Evolutionary conservation across 2,888 invertebrate genomes (phyloP).

Genomic region (Philereme vetulata): DNA sequence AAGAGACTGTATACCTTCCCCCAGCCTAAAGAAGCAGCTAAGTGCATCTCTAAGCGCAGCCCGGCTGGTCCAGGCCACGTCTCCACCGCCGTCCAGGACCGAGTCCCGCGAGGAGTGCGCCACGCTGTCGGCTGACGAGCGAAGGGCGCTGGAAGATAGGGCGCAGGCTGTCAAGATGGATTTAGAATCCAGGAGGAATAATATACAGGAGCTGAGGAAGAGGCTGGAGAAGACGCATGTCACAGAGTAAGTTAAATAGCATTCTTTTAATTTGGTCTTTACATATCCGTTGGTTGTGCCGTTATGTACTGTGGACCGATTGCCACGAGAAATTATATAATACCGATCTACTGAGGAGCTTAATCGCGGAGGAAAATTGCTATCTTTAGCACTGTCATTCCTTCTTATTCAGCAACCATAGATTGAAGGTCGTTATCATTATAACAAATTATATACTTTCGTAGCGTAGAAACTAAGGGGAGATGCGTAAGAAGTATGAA

Average conservation of each 20-base stretch:
- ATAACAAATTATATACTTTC: no score
- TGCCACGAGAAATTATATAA: not conserved
- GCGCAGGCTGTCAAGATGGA: conserved; percentile 83
- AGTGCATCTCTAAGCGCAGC: conserved; percentile 85
- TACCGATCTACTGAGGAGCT: no score
- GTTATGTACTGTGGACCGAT: not conserved
- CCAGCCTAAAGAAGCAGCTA: conserved; percentile 86
- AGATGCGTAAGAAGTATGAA: no score
- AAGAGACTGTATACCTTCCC: not conserved
- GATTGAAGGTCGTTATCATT: no score
- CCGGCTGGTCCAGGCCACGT: conserved; percentile 67
- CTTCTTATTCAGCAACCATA: not conserved
- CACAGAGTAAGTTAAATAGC: conserved; percentile 95
- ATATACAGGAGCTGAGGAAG: conserved; percentile 91
- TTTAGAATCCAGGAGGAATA: conserved; percentile 89
- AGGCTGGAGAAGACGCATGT: conserved; percentile 93
- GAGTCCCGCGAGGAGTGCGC: conserved; percentile 57
- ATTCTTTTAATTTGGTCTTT: no score
- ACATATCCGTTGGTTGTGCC: no score
- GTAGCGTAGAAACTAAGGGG: no score
- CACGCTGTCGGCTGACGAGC: conserved; percentile 80
- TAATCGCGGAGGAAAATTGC: no score
- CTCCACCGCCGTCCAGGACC: conserved; percentile 57
- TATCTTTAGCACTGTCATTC: no score
- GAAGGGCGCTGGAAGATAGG: conserved; percentile 82